A percentile compares a stretch with the other conserved stretches of the same genome.
Evolutionary conservation across 35 echinoderm and acorn worm genomes (phyloP).

Genomic region (Lytechinus pictus): DNA sequence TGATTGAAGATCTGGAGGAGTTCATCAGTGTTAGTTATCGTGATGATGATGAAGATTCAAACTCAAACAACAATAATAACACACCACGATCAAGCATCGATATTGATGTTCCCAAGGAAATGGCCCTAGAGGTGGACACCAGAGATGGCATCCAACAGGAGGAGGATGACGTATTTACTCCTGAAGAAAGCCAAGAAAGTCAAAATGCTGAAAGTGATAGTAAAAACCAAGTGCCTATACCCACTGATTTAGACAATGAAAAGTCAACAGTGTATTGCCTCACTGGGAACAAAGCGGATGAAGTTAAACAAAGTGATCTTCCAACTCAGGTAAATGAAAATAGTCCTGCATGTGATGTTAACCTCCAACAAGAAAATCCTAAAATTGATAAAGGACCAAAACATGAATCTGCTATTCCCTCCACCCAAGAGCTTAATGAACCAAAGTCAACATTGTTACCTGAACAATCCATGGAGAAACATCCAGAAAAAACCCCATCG

Average conservation of each 20-base stretch:
- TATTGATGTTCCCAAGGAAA: not conserved
- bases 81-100: not conserved
- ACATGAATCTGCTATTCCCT: not conserved
- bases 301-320: not conserved
- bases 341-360: not conserved
- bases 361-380: not conserved
- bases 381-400: not conserved
- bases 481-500: not conserved
- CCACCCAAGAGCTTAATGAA: not conserved
- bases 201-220: not conserved
- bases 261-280: not conserved
- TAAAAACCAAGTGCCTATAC: constrained; percentile 23
- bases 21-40: constrained; percentile 5
- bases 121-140: not conserved
- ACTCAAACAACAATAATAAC: constrained; percentile 44
- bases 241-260: not conserved
- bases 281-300: not conserved
- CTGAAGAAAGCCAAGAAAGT: not conserved
- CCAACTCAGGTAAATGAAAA: not conserved
- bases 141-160: not conserved
- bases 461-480: not conserved
- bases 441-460: not conserved
- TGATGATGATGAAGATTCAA: not conserved
- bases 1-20: constrained; percentile 47
- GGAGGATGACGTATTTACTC: not conserved